Evolutionary conservation across 2,888 invertebrate species (phyloP).

Genomic region (Alcis repandata): DNA sequence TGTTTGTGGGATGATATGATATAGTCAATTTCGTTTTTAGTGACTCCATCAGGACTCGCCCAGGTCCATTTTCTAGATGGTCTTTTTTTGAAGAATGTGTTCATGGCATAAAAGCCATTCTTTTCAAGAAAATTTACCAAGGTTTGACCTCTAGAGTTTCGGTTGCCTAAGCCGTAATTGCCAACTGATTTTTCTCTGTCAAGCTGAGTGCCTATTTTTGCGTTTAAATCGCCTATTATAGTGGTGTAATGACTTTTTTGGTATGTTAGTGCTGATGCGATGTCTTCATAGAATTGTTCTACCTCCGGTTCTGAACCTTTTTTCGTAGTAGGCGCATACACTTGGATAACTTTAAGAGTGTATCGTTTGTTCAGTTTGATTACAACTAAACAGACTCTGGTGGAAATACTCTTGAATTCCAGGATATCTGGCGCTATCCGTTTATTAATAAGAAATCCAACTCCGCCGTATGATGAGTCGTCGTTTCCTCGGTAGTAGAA

Average conservation of each 20-base stretch:
- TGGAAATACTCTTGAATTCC: conserved; percentile 6
- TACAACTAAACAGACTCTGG: background rate
- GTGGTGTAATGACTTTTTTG: background rate
- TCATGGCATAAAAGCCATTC: background rate
- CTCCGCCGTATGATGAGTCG: conserved; percentile 15
- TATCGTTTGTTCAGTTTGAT: background rate
- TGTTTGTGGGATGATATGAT: no score
- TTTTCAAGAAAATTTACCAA: conserved; percentile 1
- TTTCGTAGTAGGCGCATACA: background rate
- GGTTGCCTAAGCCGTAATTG: background rate
- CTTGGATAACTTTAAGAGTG: conserved; percentile 1
- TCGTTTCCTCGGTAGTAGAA: conserved; percentile 7
- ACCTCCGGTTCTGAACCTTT: background rate
- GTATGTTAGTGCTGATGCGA: background rate
- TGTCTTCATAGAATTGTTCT: background rate
- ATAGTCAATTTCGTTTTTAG: conserved; percentile 7
- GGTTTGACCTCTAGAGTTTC: background rate
- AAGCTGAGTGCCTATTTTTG: background rate
- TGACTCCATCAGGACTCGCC: background rate
- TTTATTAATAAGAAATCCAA: conserved; percentile 18
- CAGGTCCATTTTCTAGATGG: no score
- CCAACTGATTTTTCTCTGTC: background rate
- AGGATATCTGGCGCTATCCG: background rate
- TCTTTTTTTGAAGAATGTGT: no score
- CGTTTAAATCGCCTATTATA: conserved; percentile 11